These are phyloP conservation scores for Neolamprologus tretocephalus DNA, from an alignment of 2,113 vertebrate species.

Conservation along the genomic window DNA sequence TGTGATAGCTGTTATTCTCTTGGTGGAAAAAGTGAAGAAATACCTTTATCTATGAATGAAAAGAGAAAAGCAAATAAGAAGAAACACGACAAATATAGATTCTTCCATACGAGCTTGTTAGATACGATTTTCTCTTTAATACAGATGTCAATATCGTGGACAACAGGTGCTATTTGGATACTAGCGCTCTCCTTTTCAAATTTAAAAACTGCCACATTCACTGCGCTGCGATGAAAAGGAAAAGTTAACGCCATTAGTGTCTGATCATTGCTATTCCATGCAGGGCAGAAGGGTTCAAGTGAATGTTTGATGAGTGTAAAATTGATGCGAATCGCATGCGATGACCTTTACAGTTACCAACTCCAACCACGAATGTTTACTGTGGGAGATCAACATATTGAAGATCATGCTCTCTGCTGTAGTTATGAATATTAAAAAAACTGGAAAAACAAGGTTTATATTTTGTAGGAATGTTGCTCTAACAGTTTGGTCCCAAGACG, in stretches of 20 bases:
- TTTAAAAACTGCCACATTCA: not conserved
- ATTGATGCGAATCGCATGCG: not conserved
- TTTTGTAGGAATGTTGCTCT: not conserved
- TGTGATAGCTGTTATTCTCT: not conserved
- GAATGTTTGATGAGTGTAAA: not conserved
- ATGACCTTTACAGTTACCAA: not conserved
- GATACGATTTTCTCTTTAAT: not conserved
- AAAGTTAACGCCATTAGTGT: not conserved
- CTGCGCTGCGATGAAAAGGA: not conserved
- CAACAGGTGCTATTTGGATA: not conserved
- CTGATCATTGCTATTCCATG: not conserved
- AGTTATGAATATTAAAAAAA: not conserved
- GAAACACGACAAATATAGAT: not conserved
- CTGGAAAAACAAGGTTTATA: not conserved
- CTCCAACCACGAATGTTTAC: not conserved
- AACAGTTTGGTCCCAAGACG: not conserved
- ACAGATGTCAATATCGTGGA: not conserved
- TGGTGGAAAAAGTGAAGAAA: not conserved
- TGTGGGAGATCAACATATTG: not conserved
- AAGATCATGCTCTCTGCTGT: not conserved
- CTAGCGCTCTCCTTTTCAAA: not conserved
- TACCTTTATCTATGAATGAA: not conserved
- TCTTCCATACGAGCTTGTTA: not conserved
- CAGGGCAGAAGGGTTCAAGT: not conserved
- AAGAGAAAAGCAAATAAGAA: not conserved